Evolutionary conservation across 2,888 invertebrate species (phyloP), one percentile per base, ranked within the genome.

Genomic region (Miltochrista miniata): DNA sequence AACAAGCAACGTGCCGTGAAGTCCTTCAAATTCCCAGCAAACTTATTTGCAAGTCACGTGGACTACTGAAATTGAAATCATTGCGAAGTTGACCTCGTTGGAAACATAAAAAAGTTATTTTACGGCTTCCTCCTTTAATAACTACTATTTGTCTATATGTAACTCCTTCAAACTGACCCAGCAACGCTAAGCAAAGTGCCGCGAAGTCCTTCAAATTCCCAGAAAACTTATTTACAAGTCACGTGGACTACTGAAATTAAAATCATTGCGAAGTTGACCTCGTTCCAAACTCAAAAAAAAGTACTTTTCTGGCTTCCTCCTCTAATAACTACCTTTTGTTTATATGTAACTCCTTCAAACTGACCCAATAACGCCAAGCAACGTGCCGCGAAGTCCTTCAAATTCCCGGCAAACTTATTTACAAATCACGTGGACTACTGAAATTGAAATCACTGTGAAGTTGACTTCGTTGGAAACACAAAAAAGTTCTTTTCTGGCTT

Each of bases 351-450:
- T 78, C 76, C 81, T 87, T 78, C 72, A 77, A 76, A 72, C 66
- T 66, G 66, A 68, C 66, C 60, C 54, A 54, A n/a, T n/a, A n/a
- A 63, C 68, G 55, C 56, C 55, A 68, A 68, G 66, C 79, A 85
- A 86, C 87, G 84, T 83, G 85, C 79, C 76, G 55, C 60, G 75
- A 83, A 84, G 72, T 81, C 80, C 82, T 76, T 71, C 72, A 77
- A 82, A 79, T 65, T 72, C 72, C 72, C 78, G 74, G 61, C 59
- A 77, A 87, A 87, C 79, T 87, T 82, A 67, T 70, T 78, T 70
- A 69, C 56, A 54, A 68, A 75, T 81, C 85, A 86, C 87, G 87
- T 86, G 83, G 75, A 68, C 67, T 60, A 63, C 55, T 61, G 62
- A 65, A 76, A 77, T 72, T 64, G 72, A 82, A 81, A 70, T 79